A percentile compares a stretch with the other conserved stretches of the same genome.
Conservation (phyloP, 2,888 invertebrate species). For the Parnassius smintheus region DNA sequence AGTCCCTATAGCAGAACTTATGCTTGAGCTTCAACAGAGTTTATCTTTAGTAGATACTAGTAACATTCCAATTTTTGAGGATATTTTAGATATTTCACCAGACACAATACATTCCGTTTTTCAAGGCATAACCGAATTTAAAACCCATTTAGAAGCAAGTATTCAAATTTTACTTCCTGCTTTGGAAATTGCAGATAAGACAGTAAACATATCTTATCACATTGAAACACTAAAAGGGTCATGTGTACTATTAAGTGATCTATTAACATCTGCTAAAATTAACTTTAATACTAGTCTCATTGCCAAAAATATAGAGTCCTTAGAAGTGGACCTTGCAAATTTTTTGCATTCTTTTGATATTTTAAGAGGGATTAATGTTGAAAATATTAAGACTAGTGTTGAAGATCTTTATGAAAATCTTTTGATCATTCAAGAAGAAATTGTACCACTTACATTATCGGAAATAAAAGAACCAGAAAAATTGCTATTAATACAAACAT, state of each 20-base stretch:
- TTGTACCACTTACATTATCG: slow-evolving; percentile 53
- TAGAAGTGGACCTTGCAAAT: slow-evolving; percentile 47
- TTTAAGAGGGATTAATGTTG: slow-evolving; percentile 51
- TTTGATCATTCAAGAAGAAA: slow-evolving; percentile 55
- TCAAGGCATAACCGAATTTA: slow-evolving; percentile 55
- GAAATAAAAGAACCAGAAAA: slow-evolving; percentile 44
- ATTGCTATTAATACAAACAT: slow-evolving; percentile 56
- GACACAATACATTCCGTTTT: slow-evolving; percentile 59
- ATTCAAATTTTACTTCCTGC: slow-evolving; percentile 55
- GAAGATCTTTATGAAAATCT: slow-evolving; percentile 59
- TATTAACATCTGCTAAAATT: slow-evolving; percentile 37
- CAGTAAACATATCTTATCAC: slow-evolving; percentile 59
- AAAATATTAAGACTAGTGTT: slow-evolving; percentile 52
- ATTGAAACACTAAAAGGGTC: slow-evolving; percentile 51
- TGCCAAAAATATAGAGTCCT: slow-evolving; percentile 38
- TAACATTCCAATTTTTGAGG: slow-evolving; percentile 68
- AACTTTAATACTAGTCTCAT: slow-evolving; percentile 17
- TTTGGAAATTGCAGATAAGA: slow-evolving; percentile 52
- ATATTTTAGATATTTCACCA: slow-evolving; percentile 57
- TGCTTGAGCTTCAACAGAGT: slow-evolving; percentile 61
- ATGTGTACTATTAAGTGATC: slow-evolving; percentile 53
- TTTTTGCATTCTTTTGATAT: slow-evolving; percentile 54
- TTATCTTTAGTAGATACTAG: slow-evolving; percentile 58
- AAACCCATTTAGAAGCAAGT: slow-evolving; percentile 56
- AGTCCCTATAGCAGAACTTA: slow-evolving; percentile 59